Base-by-base conservation (phyloP, 2,888 invertebrate genomes). In the Eulithis testata region DNA sequence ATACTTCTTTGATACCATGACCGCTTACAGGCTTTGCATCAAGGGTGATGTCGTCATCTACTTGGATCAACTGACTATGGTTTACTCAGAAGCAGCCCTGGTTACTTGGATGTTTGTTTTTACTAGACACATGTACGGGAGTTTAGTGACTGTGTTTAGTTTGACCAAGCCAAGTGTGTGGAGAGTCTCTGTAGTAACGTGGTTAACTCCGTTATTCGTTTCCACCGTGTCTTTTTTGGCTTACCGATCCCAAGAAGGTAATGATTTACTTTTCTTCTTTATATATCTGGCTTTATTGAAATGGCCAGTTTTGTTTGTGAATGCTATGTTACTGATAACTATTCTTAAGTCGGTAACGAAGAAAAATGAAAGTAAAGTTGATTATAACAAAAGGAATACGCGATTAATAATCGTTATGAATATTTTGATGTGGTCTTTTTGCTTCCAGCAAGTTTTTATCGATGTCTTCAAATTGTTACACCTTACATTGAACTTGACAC, bases 71-170 rank as follows among this genome's bases (percentile, higher is more conserved):
- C 64, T 83, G 1, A 54, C 76, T 0, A 72, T 85, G 60, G 71
- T 83, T 0, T 90, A 87, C 67, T 82, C 89, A 0, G 92, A 92
- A 69, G 74, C 85, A 53, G 76, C 76, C 0, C 76, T 91, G 2
- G 79, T 90, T 0, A 69, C 73, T 2, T 92, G 92, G 91, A 92
- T 90, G 90, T 88, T 83, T 57, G 71, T 87, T 3, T 92, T 90
- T 57, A 91, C 80, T 44, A 85, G 82, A 50, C 85, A 87, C 31
- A 90, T 92, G 83, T 86, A 90, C 60, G 75, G 82, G 2, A 82
- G 80, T 65, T 78, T 91, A 54, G 91, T 89, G 8, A 87, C 82
- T 73, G 85, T 91, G 12, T 87, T 90, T 56, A 74, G 73, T 57
- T 71, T 73, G 0, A 69, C 78, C 1, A 72, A 73, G 1, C 64